Conservation (phyloP, 2,797 vertebrate species). For the Apogon talboti region DNA sequence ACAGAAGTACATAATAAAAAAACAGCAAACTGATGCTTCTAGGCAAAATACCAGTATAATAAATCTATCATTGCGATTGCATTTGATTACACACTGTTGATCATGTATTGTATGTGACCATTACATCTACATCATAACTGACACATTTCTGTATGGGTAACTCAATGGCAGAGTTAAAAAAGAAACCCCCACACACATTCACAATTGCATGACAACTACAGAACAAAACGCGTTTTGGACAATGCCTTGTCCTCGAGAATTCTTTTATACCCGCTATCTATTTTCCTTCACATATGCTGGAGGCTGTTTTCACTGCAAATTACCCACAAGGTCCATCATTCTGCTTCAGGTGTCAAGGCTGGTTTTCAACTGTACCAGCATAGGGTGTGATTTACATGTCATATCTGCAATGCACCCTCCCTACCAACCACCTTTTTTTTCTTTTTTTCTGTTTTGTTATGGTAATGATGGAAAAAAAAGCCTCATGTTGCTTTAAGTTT, state of each 20-base stretch:
- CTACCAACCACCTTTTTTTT: too few relatives aligned
- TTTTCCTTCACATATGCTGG: constrained; percentile 29
- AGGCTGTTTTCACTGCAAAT: constrained; percentile 57
- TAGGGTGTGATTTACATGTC: constrained; percentile 59
- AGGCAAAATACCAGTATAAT: background rate
- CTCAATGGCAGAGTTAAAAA: constrained; percentile 24
- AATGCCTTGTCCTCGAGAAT: constrained; percentile 44
- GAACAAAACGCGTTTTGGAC: constrained; percentile 43
- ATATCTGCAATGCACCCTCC: constrained; percentile 25
- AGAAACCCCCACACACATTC: constrained; percentile 9
- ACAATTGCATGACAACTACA: constrained; percentile 38
- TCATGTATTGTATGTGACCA: background rate
- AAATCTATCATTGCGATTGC: background rate
- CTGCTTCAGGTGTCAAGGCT: constrained; percentile 47
- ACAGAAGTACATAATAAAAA: background rate
- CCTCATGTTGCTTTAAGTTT: too few relatives aligned
- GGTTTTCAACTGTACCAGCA: constrained; percentile 40
- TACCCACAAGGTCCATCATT: constrained; percentile 47
- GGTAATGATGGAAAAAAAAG: too few relatives aligned
- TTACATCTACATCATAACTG: constrained; percentile 2
- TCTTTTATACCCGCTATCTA: constrained; percentile 38
- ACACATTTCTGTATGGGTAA: constrained; percentile 9
- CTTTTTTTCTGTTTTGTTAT: too few relatives aligned
- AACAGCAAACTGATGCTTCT: constrained; percentile 4
- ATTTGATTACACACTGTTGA: background rate